Conservation (phyloP, 2,113 vertebrate species). For the Antigone vipio region DNA sequence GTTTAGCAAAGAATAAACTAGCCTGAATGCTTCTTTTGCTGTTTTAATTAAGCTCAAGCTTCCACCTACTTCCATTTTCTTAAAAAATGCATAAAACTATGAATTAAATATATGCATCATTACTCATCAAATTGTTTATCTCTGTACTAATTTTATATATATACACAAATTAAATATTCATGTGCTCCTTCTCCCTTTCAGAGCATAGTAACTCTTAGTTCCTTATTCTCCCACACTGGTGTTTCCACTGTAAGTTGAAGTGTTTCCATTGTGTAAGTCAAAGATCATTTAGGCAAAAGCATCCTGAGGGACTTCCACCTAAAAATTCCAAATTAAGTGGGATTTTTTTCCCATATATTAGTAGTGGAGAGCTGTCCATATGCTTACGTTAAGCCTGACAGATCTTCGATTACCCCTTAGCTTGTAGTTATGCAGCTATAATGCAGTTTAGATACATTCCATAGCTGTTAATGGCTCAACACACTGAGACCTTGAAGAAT, state of each 20-base stretch:
- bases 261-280: not conserved
- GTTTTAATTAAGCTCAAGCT: constrained; percentile 49
- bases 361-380: constrained; percentile 56
- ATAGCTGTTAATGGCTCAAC: constrained; percentile 60
- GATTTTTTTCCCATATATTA: not conserved
- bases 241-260: not conserved
- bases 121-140: constrained; percentile 55
- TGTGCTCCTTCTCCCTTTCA: constrained; percentile 29
- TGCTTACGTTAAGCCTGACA: constrained; percentile 72
- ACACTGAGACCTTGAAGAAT: constrained; percentile 65
- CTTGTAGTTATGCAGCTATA: constrained; percentile 56
- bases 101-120: constrained; percentile 59
- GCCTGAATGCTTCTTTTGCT: constrained; percentile 8
- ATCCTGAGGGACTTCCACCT: constrained; percentile 26
- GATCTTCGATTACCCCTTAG: constrained; percentile 65
- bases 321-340: constrained; percentile 57
- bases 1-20: constrained; percentile 38
- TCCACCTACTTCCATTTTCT: not conserved
- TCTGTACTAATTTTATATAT: constrained; percentile 8
- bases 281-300: constrained; percentile 56
- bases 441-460: constrained; percentile 47
- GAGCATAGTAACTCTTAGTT: not conserved
- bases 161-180: constrained; percentile 53
- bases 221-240: not conserved
- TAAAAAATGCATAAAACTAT: constrained; percentile 44